These are phyloP conservation scores for Megalonaias nervosa DNA, from an alignment of 1,140 invertebrate genomes.

Conservation along the genomic window DNA sequence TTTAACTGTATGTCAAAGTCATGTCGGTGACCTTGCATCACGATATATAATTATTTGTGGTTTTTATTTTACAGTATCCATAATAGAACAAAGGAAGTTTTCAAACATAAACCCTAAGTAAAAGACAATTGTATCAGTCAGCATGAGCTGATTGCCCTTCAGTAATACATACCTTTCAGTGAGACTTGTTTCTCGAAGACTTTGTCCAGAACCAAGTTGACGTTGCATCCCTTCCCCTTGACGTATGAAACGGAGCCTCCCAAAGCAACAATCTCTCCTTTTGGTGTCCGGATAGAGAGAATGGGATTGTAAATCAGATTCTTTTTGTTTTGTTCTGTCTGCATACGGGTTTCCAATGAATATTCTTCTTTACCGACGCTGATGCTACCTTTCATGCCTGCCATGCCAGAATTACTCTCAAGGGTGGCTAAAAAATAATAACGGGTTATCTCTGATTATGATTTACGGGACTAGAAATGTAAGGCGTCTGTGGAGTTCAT, in stretches of 20 bases:
- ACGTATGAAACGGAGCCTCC: conserved; percentile 31
- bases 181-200: conserved; percentile 6
- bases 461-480: neutral
- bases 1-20: neutral
- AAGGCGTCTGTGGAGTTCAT: neutral
- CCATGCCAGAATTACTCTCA: neutral
- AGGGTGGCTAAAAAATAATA: neutral
- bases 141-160: neutral
- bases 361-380: conserved; percentile 21
- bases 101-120: neutral
- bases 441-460: neutral
- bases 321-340: conserved; percentile 32
- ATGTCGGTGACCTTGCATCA: neutral
- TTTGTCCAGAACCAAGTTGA: conserved; percentile 24
- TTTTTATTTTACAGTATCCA: too few species aligned
- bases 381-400: too few species aligned
- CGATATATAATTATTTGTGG: too few species aligned
- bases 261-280: conserved; percentile 32
- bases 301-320: conserved; percentile 32
- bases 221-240: conserved; percentile 14
- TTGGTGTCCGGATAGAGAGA: conserved; percentile 33
- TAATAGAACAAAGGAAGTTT: neutral
- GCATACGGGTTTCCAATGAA: conserved; percentile 29
- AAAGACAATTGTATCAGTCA: neutral
- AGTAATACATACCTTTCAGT: conserved; percentile 13